Conservation (phyloP, 2,113 vertebrate species). For the Reinhardtius hippoglossoides region DNA sequence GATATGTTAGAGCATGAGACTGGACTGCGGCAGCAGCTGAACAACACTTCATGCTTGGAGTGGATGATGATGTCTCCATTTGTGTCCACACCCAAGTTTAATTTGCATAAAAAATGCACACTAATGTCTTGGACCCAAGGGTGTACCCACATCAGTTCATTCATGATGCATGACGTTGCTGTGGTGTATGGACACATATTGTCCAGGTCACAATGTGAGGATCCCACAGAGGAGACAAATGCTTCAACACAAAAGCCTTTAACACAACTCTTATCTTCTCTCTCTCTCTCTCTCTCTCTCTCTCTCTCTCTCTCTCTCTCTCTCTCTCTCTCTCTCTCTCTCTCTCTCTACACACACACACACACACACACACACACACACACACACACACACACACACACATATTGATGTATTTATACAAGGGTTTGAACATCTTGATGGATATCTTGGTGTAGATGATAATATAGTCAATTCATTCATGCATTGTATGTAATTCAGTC, state of each 20-base stretch:
- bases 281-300: too few relatives aligned
- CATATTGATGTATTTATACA: too few relatives aligned
- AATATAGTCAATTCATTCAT: too few relatives aligned
- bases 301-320: too few relatives aligned
- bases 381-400: background rate
- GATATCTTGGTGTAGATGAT: too few relatives aligned
- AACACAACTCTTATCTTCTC: background rate
- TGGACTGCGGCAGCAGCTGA: background rate
- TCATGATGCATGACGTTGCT: background rate
- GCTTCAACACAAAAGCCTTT: background rate
- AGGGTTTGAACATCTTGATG: too few relatives aligned
- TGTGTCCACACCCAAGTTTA: background rate
- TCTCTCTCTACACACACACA: too few relatives aligned
- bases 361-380: conserved; percentile 1
- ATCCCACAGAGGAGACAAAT: conserved; percentile 20
- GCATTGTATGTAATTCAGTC: too few relatives aligned
- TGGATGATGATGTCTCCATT: background rate
- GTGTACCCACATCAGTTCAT: background rate
- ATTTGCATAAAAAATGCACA: background rate
- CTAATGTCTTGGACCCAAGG: background rate
- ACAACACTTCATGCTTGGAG: background rate
- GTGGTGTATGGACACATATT: background rate
- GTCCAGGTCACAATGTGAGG: conserved; percentile 24
- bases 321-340: too few relatives aligned
- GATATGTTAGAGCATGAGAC: background rate